Percentiles rank a stretch among this genome's conserved stretches.
Conservation (phyloP, 1,140 invertebrate genomes). For the Wiebesia pumilae region DNA sequence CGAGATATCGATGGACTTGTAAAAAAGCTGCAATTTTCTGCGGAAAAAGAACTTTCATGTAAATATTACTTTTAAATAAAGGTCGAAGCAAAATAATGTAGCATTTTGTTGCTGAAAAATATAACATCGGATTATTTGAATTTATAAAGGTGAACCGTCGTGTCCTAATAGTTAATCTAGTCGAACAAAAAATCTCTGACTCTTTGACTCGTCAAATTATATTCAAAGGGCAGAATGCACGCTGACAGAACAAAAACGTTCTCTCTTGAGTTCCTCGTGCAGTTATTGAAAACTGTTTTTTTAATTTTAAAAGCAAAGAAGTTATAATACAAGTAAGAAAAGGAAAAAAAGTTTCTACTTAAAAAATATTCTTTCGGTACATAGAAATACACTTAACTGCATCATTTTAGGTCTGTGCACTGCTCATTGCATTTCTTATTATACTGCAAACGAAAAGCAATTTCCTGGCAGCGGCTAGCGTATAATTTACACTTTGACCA, state of each 20-base stretch:
- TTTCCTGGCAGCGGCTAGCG: constrained; percentile 11
- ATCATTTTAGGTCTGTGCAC: not conserved
- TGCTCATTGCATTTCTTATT: constrained; percentile 23
- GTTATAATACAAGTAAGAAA: not conserved
- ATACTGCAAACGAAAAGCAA: constrained; percentile 28
- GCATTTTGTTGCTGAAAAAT: not conserved
- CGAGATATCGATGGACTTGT: not conserved
- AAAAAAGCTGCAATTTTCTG: not conserved
- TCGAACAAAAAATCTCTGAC: not conserved
- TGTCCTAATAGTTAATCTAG: not conserved
- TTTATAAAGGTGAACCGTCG: not conserved
- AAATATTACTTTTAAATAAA: not conserved
- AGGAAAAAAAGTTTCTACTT: not conserved
- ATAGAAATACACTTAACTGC: constrained; percentile 28
- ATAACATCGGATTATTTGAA: not conserved
- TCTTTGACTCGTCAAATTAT: not conserved
- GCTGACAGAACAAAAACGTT: not conserved
- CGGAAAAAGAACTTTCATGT: not conserved
- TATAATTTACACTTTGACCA: constrained; percentile 37
- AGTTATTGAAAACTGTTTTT: constrained; percentile 48
- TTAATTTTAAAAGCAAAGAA: constrained; percentile 34
- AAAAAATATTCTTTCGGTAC: not conserved
- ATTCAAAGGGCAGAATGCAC: not conserved
- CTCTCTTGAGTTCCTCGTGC: not conserved
- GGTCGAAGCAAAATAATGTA: not conserved